phyloP scores from a whole-genome alignment of 2,113 vertebrate genomes.

The Oxygymnocypris stewartii region DNA sequence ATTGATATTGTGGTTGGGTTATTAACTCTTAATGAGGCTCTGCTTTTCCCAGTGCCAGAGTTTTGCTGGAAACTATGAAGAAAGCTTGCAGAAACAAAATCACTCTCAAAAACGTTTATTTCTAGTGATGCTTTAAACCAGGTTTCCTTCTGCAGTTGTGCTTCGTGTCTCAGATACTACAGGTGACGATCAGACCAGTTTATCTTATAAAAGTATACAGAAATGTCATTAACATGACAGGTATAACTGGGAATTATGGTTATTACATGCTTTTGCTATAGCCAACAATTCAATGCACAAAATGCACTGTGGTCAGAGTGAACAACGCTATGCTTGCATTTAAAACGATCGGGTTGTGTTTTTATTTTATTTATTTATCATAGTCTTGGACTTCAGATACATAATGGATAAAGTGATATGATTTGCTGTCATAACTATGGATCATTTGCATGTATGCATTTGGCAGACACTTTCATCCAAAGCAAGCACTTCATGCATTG shows the following conservation, averaged over 20 bases:
- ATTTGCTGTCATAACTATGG: background rate
- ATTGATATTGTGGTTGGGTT: constrained; percentile 75
- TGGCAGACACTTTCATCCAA: background rate
- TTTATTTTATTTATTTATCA: background rate
- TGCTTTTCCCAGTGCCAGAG: constrained; percentile 58
- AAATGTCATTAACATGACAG: background rate
- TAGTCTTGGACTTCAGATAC: background rate
- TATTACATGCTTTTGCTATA: background rate
- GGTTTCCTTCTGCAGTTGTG: background rate
- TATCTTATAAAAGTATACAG: background rate
- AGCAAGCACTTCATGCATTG: background rate
- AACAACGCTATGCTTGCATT: background rate
- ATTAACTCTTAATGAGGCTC: constrained; percentile 68
- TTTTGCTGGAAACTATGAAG: constrained; percentile 63
- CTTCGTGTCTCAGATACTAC: background rate
- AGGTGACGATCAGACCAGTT: background rate
- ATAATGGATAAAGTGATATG: background rate
- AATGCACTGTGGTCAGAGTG: background rate
- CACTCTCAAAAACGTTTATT: constrained; percentile 63
- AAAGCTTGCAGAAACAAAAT: constrained; percentile 43
- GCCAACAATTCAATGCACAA: background rate
- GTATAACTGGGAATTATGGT: background rate
- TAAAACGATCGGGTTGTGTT: background rate
- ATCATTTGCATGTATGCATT: background rate
- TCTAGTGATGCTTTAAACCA: constrained; percentile 62